A percentile compares a stretch with the other conserved stretches of the same genome.
These are phyloP conservation scores for Agrochola litura DNA, from an alignment of 2,888 invertebrate genomes.

Conservation along the genomic window DNA sequence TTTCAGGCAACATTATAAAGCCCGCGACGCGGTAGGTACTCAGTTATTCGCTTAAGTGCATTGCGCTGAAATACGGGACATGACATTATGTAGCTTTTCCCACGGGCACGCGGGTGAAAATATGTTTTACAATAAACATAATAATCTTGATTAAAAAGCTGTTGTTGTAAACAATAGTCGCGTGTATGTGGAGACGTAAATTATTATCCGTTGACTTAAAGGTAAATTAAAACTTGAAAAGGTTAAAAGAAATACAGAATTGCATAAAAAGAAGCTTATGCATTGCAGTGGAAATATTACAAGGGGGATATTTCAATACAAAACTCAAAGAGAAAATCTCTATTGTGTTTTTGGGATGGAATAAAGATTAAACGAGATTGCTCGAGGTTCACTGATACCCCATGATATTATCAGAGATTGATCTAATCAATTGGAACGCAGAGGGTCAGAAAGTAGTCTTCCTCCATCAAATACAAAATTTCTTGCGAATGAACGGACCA, in stretches of 20 bases:
- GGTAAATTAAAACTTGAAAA: slow-evolving; percentile 12
- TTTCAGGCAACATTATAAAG: slow-evolving; percentile 48
- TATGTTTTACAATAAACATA: slow-evolving; percentile 43
- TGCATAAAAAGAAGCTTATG: neutral
- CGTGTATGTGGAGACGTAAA: slow-evolving; percentile 35
- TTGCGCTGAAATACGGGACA: slow-evolving; percentile 45
- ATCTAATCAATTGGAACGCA: slow-evolving; percentile 23
- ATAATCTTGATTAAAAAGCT: slow-evolving; percentile 49
- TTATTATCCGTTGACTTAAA: slow-evolving; percentile 13
- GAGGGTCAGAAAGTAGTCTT: slow-evolving; percentile 12
- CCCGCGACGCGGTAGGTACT: slow-evolving; percentile 21
- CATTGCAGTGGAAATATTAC: slow-evolving; percentile 18
- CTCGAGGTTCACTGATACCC: slow-evolving; percentile 13
- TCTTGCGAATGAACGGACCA: slow-evolving; percentile 10
- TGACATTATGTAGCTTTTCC: slow-evolving; percentile 23
- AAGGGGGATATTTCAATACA: neutral
- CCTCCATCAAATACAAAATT: slow-evolving; percentile 18
- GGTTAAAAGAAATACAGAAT: neutral
- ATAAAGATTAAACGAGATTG: slow-evolving; percentile 22
- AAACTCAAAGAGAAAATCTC: slow-evolving; percentile 6
- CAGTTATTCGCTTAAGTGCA: slow-evolving; percentile 60
- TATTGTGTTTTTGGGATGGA: neutral
- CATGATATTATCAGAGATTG: slow-evolving; percentile 15
- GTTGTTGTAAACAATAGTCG: slow-evolving; percentile 32
- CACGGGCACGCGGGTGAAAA: slow-evolving; percentile 21